Percentiles rank a stretch among this genome's conserved stretches.
phyloP scores from a whole-genome alignment of 2,888 invertebrate genomes.

The Psylliodes chrysocephalus region DNA sequence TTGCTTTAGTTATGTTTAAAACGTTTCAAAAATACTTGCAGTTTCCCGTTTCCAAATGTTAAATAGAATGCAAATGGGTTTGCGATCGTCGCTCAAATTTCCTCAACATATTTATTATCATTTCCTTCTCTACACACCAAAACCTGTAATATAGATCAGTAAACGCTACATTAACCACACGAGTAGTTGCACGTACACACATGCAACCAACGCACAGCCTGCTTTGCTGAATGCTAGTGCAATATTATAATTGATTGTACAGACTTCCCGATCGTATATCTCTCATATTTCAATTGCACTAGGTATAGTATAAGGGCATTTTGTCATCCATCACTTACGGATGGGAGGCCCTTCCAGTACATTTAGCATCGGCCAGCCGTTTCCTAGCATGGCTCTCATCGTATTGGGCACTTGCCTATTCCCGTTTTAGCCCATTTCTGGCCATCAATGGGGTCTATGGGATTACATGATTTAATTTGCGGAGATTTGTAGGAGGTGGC shows the following conservation, averaged over 20 bases:
- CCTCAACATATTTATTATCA: background rate
- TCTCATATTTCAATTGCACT: slow-evolving; percentile 64
- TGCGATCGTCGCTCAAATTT: background rate
- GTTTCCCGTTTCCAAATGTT: no score
- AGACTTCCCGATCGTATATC: slow-evolving; percentile 56
- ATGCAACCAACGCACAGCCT: slow-evolving; percentile 20
- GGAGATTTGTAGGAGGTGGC: background rate
- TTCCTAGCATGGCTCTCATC: slow-evolving; percentile 55
- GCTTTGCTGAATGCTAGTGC: slow-evolving; percentile 32
- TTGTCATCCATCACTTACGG: slow-evolving; percentile 65
- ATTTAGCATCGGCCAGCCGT: slow-evolving; percentile 63
- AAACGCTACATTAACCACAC: slow-evolving; percentile 36
- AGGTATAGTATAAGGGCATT: slow-evolving; percentile 63
- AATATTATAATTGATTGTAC: slow-evolving; percentile 58
- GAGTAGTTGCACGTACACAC: slow-evolving; percentile 36
- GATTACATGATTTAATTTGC: slow-evolving; percentile 8
- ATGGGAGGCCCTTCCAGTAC: slow-evolving; percentile 64
- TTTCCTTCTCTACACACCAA: background rate
- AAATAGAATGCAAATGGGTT: no score
- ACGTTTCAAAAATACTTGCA: no score
- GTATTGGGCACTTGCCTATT: slow-evolving; percentile 57
- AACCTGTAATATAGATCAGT: background rate
- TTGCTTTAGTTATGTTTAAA: no score
- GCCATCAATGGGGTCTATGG: slow-evolving; percentile 6
- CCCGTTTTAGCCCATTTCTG: slow-evolving; percentile 22